Percentiles rank a stretch among this genome's conserved stretches.
These are phyloP conservation scores for Ommatoiulus sabulosus DNA, from an alignment of 2,888 invertebrate species.

Conservation along the genomic window DNA sequence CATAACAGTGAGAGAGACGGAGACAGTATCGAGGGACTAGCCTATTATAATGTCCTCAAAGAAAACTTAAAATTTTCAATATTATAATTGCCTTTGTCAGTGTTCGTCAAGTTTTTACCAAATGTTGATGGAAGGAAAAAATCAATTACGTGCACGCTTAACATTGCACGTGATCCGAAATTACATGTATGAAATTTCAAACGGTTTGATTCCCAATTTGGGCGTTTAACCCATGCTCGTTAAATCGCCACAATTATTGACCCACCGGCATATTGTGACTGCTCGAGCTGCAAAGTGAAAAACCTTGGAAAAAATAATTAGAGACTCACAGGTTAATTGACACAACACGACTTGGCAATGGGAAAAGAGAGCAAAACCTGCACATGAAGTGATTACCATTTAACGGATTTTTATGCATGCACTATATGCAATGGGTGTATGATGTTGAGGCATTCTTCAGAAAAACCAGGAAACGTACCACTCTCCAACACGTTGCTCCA, in stretches of 20 bases:
- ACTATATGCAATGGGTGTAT: background rate
- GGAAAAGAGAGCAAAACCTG: background rate
- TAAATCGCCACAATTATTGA: background rate
- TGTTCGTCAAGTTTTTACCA: background rate
- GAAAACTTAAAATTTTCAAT: too few species aligned
- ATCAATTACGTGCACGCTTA: background rate
- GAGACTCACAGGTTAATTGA: conserved; percentile 4
- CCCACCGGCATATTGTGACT: background rate
- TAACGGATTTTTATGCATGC: conserved; percentile 6
- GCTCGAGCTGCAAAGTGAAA: background rate
- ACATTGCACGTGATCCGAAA: background rate
- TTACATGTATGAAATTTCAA: background rate
- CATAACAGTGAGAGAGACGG: too few species aligned
- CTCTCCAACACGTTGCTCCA: background rate
- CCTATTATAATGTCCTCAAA: too few species aligned
- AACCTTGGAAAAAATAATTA: conserved; percentile 38
- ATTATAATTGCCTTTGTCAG: background rate
- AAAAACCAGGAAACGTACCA: conserved; percentile 26
- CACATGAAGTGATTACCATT: background rate
- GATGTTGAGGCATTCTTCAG: background rate
- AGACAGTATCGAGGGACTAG: too few species aligned
- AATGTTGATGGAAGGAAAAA: background rate
- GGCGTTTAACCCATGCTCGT: background rate
- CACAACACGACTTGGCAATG: conserved; percentile 44
- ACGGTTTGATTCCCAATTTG: background rate